Evolutionary conservation across 2,113 vertebrate species (phyloP).

Genomic region (Nestor notabilis): DNA sequence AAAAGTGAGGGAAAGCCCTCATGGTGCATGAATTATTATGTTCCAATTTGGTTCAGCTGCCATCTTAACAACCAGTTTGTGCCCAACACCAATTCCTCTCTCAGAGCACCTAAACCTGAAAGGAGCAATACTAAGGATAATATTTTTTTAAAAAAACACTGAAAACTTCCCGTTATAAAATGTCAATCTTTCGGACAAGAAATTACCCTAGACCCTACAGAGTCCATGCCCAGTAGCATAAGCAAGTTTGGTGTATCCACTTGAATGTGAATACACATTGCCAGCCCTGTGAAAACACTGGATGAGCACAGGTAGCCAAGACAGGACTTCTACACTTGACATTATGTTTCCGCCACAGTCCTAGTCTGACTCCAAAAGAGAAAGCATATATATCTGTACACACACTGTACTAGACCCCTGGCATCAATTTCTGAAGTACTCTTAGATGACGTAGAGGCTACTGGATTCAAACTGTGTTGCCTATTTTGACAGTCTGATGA

Average conservation of each 20-base stretch:
- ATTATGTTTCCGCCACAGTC: background rate
- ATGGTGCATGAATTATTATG: background rate
- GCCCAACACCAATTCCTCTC: background rate
- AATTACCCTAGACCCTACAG: background rate
- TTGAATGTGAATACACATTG: fast-evolving
- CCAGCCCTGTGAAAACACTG: background rate
- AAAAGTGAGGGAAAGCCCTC: background rate
- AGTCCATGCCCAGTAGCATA: background rate
- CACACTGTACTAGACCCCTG: background rate
- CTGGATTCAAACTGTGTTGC: background rate
- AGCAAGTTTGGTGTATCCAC: background rate
- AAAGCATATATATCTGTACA: background rate
- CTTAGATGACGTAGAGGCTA: background rate
- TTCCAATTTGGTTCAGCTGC: background rate
- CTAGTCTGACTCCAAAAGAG: background rate
- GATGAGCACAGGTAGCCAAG: background rate
- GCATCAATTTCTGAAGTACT: background rate
- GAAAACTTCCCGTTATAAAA: background rate
- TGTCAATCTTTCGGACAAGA: background rate
- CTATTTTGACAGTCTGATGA: background rate
- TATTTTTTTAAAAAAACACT: background rate
- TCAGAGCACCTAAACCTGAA: background rate
- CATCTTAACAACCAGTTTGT: background rate
- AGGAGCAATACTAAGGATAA: background rate
- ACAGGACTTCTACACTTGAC: background rate